phyloP scores from a whole-genome alignment of 1,140 invertebrate genomes.

The Scaptomyza hsui region DNA sequence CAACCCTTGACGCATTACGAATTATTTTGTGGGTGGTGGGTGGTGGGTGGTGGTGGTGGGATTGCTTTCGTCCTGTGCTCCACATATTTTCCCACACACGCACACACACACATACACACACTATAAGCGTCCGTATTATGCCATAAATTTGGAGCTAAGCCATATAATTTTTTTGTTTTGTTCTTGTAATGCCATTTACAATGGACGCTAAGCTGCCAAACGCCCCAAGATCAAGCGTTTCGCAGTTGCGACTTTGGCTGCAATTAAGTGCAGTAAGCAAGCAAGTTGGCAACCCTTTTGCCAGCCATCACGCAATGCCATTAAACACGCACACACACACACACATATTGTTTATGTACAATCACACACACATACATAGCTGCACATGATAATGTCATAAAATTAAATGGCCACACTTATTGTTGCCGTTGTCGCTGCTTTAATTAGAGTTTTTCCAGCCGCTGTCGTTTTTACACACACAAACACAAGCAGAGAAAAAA shows the following conservation, averaged over 20 bases:
- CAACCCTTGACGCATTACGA: conserved; percentile 31
- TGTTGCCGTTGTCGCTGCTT: conserved; percentile 51
- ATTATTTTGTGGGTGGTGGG: neutral
- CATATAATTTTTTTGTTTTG: conserved; percentile 10
- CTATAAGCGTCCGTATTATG: neutral
- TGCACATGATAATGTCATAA: conserved; percentile 82
- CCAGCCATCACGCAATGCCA: conserved; percentile 59
- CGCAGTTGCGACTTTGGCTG: conserved; percentile 44
- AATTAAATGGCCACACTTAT: conserved; percentile 80
- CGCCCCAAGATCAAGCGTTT: conserved; percentile 36
- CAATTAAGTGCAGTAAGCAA: conserved; percentile 59
- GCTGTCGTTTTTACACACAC: conserved; percentile 34
- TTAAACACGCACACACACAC: conserved; percentile 27
- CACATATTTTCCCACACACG: conserved; percentile 32
- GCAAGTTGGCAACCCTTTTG: conserved; percentile 58
- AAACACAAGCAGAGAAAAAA: conserved; percentile 22
- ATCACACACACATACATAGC: conserved; percentile 56
- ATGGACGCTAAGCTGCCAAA: conserved; percentile 39
- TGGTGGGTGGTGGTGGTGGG: neutral
- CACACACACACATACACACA: neutral
- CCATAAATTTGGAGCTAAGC: conserved; percentile 28
- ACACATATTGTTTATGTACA: conserved; percentile 13
- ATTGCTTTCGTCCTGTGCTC: neutral
- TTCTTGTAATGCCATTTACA: conserved; percentile 41
- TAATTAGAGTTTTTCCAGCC: conserved; percentile 77